Evolutionary conservation across 2,797 vertebrate genomes (phyloP).

Genomic region (Chaenodraco wilsoni): DNA sequence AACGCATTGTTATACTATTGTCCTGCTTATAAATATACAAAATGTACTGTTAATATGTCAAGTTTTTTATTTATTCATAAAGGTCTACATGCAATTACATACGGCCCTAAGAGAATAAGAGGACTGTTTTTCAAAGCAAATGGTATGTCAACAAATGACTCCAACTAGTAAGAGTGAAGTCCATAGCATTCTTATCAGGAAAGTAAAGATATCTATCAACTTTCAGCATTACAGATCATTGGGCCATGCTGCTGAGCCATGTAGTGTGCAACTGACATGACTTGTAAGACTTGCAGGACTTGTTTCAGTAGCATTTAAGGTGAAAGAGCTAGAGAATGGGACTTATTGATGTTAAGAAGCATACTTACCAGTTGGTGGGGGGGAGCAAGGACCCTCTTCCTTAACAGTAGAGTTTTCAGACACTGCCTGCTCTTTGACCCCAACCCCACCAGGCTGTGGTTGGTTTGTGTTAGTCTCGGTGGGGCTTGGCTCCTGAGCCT

Average conservation of each 20-base stretch:
- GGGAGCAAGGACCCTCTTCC: constrained; percentile 71
- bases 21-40: constrained; percentile 3
- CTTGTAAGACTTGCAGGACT: background rate
- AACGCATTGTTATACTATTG: too few relatives aligned
- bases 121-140: constrained; percentile 30
- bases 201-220: constrained; percentile 14
- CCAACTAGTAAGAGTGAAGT: constrained; percentile 19
- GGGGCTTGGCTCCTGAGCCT: constrained; percentile 62
- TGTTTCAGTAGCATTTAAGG: constrained; percentile 26
- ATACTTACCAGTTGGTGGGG: constrained; percentile 81
- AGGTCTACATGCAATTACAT: constrained; percentile 36
- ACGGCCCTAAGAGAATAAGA: constrained; percentile 3
- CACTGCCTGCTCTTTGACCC: constrained; percentile 70
- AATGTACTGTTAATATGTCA: constrained; percentile 42
- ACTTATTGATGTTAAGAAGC: constrained; percentile 23
- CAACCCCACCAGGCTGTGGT: constrained; percentile 61
- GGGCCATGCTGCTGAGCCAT: constrained; percentile 45
- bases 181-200: constrained; percentile 24
- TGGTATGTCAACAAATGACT: constrained; percentile 25
- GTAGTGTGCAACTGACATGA: constrained; percentile 11
- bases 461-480: constrained; percentile 63
- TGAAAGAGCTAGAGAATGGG: constrained; percentile 51
- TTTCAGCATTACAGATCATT: background rate
- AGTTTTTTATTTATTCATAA: background rate
- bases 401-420: constrained; percentile 64